These are phyloP conservation scores for Rhea pennata DNA, from an alignment of 2,113 vertebrate species.

Conservation along the genomic window DNA sequence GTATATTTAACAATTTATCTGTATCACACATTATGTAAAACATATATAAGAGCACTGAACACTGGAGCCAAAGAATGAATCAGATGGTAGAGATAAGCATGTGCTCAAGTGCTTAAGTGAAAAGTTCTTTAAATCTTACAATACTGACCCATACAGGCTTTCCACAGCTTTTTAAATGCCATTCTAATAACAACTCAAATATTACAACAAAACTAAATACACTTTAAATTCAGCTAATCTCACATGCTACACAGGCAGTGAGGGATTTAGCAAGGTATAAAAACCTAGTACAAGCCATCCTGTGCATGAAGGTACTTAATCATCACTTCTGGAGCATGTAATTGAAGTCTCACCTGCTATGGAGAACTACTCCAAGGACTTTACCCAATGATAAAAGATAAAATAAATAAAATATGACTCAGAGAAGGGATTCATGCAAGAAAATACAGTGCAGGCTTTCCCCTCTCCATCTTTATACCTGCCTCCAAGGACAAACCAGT, in stretches of 20 bases:
- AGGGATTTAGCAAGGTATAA: slow-evolving; percentile 57
- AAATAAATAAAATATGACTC: neutral
- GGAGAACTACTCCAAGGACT: neutral
- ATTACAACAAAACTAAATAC: slow-evolving; percentile 12
- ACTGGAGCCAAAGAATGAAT: neutral
- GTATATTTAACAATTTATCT: neutral
- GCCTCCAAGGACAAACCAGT: neutral
- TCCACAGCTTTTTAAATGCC: slow-evolving; percentile 7
- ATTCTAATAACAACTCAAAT: neutral
- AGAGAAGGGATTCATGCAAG: neutral
- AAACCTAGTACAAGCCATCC: slow-evolving; percentile 63
- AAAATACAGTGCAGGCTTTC: neutral
- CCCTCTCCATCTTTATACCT: neutral
- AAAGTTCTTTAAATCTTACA: neutral
- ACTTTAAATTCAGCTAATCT: slow-evolving; percentile 56
- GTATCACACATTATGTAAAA: neutral
- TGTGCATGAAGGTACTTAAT: slow-evolving; percentile 67
- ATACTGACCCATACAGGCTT: neutral
- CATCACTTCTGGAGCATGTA: slow-evolving; percentile 73
- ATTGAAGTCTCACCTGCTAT: slow-evolving; percentile 78
- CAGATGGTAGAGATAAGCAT: neutral
- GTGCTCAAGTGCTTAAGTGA: neutral
- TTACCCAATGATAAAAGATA: neutral
- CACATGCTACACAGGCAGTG: slow-evolving; percentile 39
- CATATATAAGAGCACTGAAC: neutral